Percentiles rank a stretch among this genome's conserved stretches.
These are phyloP conservation scores for Harpagoxenus sublaevis DNA, from an alignment of 2,888 invertebrate species.

Conservation along the genomic window DNA sequence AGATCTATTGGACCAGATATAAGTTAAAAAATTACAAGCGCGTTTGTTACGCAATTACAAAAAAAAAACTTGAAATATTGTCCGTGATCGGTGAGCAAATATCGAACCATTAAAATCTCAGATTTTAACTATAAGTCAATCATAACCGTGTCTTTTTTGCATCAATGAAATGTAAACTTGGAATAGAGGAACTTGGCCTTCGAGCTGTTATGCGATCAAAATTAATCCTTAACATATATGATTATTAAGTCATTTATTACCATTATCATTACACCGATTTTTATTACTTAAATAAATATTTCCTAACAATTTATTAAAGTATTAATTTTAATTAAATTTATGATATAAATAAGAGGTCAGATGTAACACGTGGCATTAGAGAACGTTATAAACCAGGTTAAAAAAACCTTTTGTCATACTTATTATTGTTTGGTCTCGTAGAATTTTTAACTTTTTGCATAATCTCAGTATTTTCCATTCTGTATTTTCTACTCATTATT, in stretches of 20 bases:
- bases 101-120: neutral
- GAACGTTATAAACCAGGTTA: neutral
- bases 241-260: slow-evolving; percentile 11
- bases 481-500: neutral
- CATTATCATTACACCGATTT: neutral
- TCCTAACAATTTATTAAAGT: neutral
- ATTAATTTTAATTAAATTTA: neutral
- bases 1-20: neutral
- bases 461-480: neutral
- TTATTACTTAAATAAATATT: neutral
- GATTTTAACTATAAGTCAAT: neutral
- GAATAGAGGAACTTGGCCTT: neutral
- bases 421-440: neutral
- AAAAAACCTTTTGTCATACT: neutral
- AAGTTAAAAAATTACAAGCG: neutral
- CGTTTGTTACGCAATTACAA: neutral
- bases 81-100: neutral
- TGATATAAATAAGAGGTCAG: neutral
- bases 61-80: neutral
- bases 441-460: neutral
- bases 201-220: neutral
- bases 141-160: neutral
- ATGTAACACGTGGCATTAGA: neutral
- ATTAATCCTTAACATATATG: neutral
- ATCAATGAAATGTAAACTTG: neutral